A percentile compares a stretch with the other conserved stretches of the same genome.
phyloP scores from a whole-genome alignment of 1,140 invertebrate genomes.

The Ylistrum balloti region DNA sequence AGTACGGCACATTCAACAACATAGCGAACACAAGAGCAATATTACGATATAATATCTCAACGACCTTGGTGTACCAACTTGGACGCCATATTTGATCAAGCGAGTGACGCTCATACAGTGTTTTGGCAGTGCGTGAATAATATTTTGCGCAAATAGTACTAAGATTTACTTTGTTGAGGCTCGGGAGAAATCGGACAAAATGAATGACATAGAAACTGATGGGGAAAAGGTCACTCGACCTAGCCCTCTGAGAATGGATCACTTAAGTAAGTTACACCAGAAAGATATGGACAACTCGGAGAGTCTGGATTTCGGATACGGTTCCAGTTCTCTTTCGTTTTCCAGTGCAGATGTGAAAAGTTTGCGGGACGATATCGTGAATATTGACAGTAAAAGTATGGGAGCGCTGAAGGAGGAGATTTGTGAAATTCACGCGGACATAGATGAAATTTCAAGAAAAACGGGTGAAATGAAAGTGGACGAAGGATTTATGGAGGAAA shows the following conservation, averaged over 20 bases:
- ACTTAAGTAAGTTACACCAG: not conserved
- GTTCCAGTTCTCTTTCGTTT: not conserved
- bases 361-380: not conserved
- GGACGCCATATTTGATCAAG: not conserved
- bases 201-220: conserved; percentile 8
- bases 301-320: not conserved
- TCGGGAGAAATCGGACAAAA: not conserved
- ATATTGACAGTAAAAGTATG: not conserved
- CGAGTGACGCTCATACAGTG: too few relatives aligned
- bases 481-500: not conserved
- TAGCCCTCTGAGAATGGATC: not conserved
- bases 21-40: not conserved
- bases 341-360: not conserved
- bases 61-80: not conserved
- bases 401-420: not conserved
- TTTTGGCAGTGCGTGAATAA: not conserved
- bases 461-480: not conserved
- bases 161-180: not conserved
- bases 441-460: not conserved
- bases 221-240: not conserved
- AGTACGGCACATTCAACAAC: not conserved
- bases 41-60: not conserved
- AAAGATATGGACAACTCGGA: not conserved
- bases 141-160: not conserved
- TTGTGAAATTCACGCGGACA: not conserved